Evolutionary conservation across 2,888 invertebrate genomes (phyloP), one percentile per base, ranked within the genome.

Genomic region (Argyresthia goedartella): DNA sequence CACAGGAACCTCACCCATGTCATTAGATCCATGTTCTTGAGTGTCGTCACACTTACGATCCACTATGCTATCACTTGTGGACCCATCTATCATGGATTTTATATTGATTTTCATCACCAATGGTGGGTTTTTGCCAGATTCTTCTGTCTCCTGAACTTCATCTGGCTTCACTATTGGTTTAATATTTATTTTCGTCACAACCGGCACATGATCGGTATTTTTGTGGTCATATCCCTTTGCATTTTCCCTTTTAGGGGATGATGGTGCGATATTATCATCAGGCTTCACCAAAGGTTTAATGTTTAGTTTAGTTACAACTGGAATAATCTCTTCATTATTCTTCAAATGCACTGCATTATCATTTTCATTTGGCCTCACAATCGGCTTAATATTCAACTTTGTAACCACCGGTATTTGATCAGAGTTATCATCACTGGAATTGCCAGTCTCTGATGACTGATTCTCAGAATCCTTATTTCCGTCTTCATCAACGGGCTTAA

Each of bases 321-420:
- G 82, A 64, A 81, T 75, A 63, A 58, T 67, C 51, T 73, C 71
- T 54, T 79, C 81, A 60, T 67, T 67, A 52, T 65, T 56, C 61
- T 67, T 73, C 52, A 56, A 35, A 10, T 14, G 48, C 1, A 9
- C 53, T 35, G 63, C 57, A 50, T 73, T 75, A 48, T 76, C 68
- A 50, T 55, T 50, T 46, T 75, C 74, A 61, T 62, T 69, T 54
- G 84, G 85, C 64, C 77, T 84, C 49, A 78, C 57, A 54, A 90
- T 76, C 3, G 89, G 89, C 73, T 89, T 90, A 56, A 90, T 89
- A 56, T 88, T 89, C 49, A 89, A 68, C 73, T 89, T 89, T 59
- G 88, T 87, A 56, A 84, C 76, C 63, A 81, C 64, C 58, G 85
- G 85, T 75, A 85, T 81, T 56, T 77, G 67, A 60, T 82, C 84